Base-by-base conservation (phyloP, 2,113 vertebrate genomes). In the Cyanoderma ruficeps region DNA sequence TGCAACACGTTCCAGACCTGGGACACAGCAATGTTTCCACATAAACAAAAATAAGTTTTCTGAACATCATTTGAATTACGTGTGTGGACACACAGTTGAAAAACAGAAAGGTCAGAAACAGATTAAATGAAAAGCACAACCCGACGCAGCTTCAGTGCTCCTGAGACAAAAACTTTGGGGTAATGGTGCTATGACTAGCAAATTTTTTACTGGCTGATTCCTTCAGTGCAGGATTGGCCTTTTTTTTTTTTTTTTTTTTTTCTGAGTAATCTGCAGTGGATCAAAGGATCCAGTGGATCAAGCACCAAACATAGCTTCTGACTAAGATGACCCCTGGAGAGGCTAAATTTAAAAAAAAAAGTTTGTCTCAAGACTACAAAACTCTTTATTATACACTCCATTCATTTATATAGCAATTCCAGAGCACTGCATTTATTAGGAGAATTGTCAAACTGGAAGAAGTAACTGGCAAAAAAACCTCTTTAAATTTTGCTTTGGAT, bases 171-270 rank as follows among this genome's bases (percentile, higher is more conserved):
- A 69, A 16, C 10, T 4, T 18, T 15, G 11, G 33, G 15, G 13
- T 59, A 30, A 24, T 11, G 9, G n/a, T 30, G 11, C 24, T 18
- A 14, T 4, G 9, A 72, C 23, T 20, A 77, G 68, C 28, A 85
- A 63, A 24, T 49, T 27, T 39, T 70, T 86, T 80, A 86, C n/a
- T 56, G 24, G 6, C 11, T 21, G 10, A 72, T 83, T 79, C 47
- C 39, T 82, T 88, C 47, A 44, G 8, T 20, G 11, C 13, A 59
- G 25, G 33, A 7, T 33, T 85, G 8, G 17, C 35, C 23, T 49
- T 16, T 31, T 55, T 14, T 13, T 57, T 15, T 28, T 13, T 57
- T 15, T 28, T 3, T 17, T 42, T 30, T n/a, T 4, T 0, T 3
- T 59, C 18, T 5, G 1, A 41, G 8, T 31, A 67, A 69, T 50